Evolutionary conservation across 2,113 vertebrate species (phyloP), one percentile per base, ranked within the genome.

Genomic region (Pollimyrus isidori): DNA sequence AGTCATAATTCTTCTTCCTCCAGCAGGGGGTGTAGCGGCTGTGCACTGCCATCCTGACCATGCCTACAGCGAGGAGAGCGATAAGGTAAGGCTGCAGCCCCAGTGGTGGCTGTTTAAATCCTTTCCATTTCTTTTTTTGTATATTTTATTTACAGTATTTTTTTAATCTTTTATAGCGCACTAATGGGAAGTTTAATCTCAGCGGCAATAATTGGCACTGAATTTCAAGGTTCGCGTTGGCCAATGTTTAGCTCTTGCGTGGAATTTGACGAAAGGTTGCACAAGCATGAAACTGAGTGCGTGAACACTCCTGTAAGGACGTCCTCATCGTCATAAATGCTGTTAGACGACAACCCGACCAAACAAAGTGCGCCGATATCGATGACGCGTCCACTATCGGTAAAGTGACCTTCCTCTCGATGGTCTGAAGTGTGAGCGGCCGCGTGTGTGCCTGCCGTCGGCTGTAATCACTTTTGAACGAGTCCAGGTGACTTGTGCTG

Each of bases 21-120:
- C 88, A 52, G 1, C 42, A 96, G 96, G 96, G 91, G 94, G 93
- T 50, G 93, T 95, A 65, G 94, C 93, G 9, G 95, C 93, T 90
- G 89, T 94, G 92, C 95, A 93, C 92, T 96, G 94, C 91, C 95
- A 95, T 62, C 93, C 94, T 13, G 95, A 96, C 90, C 95, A 91
- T 50, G 91, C 92, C 0, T 96, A 94, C 10, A 94, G 93, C 88
- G 95, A 96, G 3, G 93, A 95, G 88, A 94, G 94, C 4, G 95
- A 96, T 89, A 96, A 96, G 95, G 96, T 96, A 92, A 95, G 92
- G 21, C 7, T 62, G 7, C 3, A 62, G 19, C 53, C 48, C 10
- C 23, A 4, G 45, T 7, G 11, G 49, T 50, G 0, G 9, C 83
- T 30, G 10, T 86, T 50, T 45, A 50, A 49, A 48, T 7, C 0